Percentiles rank a stretch among this genome's conserved stretches.
phyloP scores from a whole-genome alignment of 2,113 vertebrate genomes.

The Thalassoma bifasciatum region DNA sequence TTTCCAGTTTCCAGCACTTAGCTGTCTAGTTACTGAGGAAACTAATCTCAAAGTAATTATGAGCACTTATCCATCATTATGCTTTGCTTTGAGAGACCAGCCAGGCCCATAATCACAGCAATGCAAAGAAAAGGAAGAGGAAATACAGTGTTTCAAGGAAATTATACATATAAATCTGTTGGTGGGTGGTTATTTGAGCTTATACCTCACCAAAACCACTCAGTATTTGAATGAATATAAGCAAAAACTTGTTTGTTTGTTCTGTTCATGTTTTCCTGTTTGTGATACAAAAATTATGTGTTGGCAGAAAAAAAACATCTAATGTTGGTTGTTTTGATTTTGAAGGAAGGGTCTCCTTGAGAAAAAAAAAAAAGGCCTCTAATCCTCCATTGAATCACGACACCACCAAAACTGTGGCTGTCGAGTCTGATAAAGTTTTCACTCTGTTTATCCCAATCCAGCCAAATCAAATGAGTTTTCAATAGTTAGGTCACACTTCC shows the following conservation, averaged over 20 bases:
- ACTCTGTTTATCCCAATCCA: conserved; percentile 37
- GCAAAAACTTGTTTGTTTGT: too few relatives aligned
- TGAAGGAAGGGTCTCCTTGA: background rate
- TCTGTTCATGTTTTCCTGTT: background rate
- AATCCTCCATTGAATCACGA: conserved; percentile 5
- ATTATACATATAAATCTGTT: background rate
- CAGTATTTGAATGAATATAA: too few relatives aligned
- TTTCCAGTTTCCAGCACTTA: conserved; percentile 9
- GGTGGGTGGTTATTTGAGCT: background rate
- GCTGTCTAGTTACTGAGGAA: conserved; percentile 7
- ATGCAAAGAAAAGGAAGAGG: background rate
- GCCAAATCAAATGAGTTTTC: conserved; percentile 50
- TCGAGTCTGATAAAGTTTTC: conserved; percentile 25
- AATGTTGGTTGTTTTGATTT: background rate
- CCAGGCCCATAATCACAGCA: conserved; percentile 9
- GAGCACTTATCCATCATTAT: conserved; percentile 43
- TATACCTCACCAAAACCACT: too few relatives aligned
- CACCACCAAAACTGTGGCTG: conserved; percentile 26
- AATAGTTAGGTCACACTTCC: conserved; percentile 29
- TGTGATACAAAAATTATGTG: background rate
- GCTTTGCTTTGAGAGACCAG: conserved; percentile 2
- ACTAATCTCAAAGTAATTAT: conserved; percentile 28
- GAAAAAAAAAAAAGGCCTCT: background rate
- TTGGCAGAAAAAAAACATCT: background rate
- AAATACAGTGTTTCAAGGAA: conserved; percentile 25